phyloP scores from a whole-genome alignment of 37 sponge, comb jelly and placozoan species.

The Spongilla lacustris region DNA sequence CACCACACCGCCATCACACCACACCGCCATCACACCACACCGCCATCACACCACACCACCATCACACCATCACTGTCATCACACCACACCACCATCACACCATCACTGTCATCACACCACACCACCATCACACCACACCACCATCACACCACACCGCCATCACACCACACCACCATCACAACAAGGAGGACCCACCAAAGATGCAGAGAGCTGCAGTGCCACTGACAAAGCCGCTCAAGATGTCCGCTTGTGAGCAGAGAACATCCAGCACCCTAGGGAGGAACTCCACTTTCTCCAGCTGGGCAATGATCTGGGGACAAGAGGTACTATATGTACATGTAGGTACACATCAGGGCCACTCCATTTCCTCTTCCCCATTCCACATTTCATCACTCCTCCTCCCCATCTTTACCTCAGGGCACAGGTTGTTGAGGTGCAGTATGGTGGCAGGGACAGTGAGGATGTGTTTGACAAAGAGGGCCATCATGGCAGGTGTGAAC shows the following conservation, averaged over 20 bases:
- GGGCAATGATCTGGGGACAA: constrained; percentile 26
- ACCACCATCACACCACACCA: neutral
- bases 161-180: neutral
- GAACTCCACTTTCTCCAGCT: constrained; percentile 30
- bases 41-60: too few relatives aligned
- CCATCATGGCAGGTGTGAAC: constrained; percentile 53
- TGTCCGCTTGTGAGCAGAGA: neutral
- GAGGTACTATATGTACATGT: neutral
- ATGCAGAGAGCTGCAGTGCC: neutral
- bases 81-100: neutral
- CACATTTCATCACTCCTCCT: neutral
- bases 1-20: too few relatives aligned
- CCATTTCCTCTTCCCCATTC: neutral
- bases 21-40: too few relatives aligned
- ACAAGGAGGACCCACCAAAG: neutral
- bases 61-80: too few relatives aligned
- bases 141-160: neutral
- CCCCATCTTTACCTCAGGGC: constrained; percentile 51
- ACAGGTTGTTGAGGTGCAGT: constrained; percentile 42
- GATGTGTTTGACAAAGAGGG: constrained; percentile 24
- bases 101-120: too few relatives aligned
- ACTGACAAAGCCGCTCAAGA: neutral
- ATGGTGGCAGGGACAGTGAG: constrained; percentile 61
- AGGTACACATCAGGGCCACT: neutral
- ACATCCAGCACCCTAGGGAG: constrained; percentile 2